phyloP scores from a whole-genome alignment of 2,113 vertebrate genomes.

The Nothobranchius kuhntae region DNA sequence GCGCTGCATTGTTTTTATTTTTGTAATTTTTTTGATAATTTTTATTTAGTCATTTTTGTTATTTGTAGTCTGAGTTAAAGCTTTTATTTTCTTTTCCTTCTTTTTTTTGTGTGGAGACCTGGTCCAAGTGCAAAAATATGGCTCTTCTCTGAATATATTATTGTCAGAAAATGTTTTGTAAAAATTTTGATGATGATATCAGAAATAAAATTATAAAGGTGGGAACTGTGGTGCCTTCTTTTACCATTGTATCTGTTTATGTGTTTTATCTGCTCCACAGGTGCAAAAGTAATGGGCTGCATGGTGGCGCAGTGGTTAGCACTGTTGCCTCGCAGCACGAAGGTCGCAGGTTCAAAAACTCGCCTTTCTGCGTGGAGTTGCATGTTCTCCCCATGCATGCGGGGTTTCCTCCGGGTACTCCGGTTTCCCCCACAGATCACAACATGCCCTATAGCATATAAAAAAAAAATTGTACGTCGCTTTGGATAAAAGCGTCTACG shows the following conservation, averaged over 20 bases:
- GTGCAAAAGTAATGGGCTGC: too few species aligned
- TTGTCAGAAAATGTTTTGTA: conserved; percentile 87
- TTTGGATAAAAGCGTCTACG: too few species aligned
- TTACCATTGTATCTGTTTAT: background rate
- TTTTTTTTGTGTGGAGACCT: conserved; percentile 70
- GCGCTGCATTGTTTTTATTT: conserved; percentile 74
- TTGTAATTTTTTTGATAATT: conserved; percentile 37
- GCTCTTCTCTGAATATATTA: conserved; percentile 84
- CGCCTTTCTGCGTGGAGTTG: too few species aligned
- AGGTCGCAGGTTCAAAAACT: too few species aligned
- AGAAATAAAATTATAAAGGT: conserved; percentile 84
- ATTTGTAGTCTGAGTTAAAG: conserved; percentile 74
- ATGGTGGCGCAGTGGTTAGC: too few species aligned
- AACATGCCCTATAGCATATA: too few species aligned
- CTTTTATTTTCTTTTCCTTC: conserved; percentile 58
- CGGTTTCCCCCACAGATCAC: too few species aligned
- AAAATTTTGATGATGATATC: conserved; percentile 86
- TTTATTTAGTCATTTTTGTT: conserved; percentile 48
- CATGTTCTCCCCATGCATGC: too few species aligned
- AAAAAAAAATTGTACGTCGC: too few species aligned
- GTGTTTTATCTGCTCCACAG: too few species aligned
- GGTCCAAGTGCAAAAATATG: conserved; percentile 81
- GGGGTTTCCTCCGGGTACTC: too few species aligned
- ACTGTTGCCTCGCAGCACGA: too few species aligned
- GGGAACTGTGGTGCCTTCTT: conserved; percentile 39